These are phyloP conservation scores for Cynodonichthys magdalenae DNA, from an alignment of 2,797 vertebrate species.

Conservation along the genomic window DNA sequence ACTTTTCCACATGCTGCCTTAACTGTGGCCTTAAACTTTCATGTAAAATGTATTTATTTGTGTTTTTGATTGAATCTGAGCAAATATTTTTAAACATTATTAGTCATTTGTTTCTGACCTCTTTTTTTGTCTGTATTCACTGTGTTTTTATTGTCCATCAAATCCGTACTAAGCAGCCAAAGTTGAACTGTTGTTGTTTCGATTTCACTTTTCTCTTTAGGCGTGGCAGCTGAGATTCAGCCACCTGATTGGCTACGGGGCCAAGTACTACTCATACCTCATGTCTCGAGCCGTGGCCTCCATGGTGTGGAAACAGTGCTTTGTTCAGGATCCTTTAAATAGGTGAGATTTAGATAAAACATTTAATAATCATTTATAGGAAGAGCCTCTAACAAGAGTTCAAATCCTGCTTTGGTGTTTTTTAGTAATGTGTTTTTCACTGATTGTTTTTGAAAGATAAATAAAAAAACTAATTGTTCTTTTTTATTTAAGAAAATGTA, in stretches of 20 bases:
- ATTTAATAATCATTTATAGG: background rate
- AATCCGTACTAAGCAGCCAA: too few species aligned
- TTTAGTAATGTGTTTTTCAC: background rate
- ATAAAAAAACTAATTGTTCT: too few species aligned
- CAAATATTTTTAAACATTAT: too few species aligned
- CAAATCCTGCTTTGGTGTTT: background rate
- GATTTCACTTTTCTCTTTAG: slow-evolving; percentile 65
- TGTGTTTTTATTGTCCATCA: too few species aligned
- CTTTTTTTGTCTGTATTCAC: too few species aligned
- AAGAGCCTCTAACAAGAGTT: background rate
- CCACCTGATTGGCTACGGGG: slow-evolving; percentile 95
- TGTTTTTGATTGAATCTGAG: too few species aligned
- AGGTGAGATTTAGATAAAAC: slow-evolving; percentile 80
- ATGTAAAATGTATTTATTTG: too few species aligned
- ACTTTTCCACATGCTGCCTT: too few species aligned
- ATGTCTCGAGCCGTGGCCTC: slow-evolving; percentile 97
- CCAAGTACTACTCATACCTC: slow-evolving; percentile 98
- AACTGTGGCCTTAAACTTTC: too few species aligned
- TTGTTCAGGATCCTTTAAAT: slow-evolving; percentile 90
- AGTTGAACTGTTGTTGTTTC: background rate
- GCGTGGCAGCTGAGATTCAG: slow-evolving; percentile 98
- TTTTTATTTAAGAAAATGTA: too few species aligned
- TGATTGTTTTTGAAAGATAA: too few species aligned
- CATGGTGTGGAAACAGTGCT: slow-evolving; percentile 98
- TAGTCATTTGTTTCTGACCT: too few species aligned